Evolutionary conservation across 1,140 invertebrate species (phyloP), one percentile per base, ranked within the genome.

Genomic region (Drosophila saltans): DNA sequence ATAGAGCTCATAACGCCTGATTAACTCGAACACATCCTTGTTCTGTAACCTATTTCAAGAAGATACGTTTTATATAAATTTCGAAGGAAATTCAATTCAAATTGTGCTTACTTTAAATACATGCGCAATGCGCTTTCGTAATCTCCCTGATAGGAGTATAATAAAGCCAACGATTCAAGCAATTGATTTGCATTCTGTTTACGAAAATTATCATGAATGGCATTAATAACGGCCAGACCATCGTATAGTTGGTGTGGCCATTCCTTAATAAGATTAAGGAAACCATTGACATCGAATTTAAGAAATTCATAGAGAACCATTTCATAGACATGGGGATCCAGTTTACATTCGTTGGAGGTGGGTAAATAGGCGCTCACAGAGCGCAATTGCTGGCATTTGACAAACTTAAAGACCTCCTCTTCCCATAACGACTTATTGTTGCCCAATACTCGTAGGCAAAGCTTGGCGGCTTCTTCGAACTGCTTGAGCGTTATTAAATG

Each of bases 271-370:
- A 99, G 92, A 80, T 96, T 94, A 1, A 98, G 93, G 92, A 99
- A 98, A n/a, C 96, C 97, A 11, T 66, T 68, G 2, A 96, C 94
- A 93, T 99, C 97, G 55, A 96, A 94, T 92, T 98, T 96, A 1
- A 99, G 93, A 92, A 97, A 99, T 91, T 99, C 98, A 82, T 97
- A 97, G 2, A 99, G 93, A 39, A 99, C 97, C 94, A 98, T 96
- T 93, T 99, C 98, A 93, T 99, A 99, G 69, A 98, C 96, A 43
- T 97, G 95, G 0, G 97, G 95, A 92, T 96, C 95, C 10, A 99
- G 93, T 65, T 95, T 95, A 33, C 93, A 94, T 56, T 96, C 94
- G 9, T 94, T 93, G 8, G 94, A 94, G 79, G 95, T 94, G 33
- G 96, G 96, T 55, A 99, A 93, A 92, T 98, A 98, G 0, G 95